phyloP scores from a whole-genome alignment of 2,888 invertebrate species.

The Mylabris sibirica region DNA sequence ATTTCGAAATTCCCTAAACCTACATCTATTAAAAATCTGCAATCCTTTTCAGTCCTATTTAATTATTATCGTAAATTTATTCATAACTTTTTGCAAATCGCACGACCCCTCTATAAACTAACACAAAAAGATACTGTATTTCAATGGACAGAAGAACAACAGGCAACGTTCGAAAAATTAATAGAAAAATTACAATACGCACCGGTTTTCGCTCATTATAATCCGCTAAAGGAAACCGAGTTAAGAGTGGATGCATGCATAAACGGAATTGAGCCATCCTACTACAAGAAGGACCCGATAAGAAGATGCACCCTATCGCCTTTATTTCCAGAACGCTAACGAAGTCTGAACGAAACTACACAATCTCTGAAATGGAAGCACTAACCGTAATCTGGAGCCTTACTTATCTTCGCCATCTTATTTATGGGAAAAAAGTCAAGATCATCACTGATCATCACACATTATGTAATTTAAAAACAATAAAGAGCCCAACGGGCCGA shows the following conservation, averaged over 20 bases:
- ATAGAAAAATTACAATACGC: too few relatives aligned
- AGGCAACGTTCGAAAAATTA: too few relatives aligned
- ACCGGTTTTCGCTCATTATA: too few relatives aligned
- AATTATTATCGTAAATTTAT: conserved; percentile 30
- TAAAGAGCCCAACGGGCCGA: conserved; percentile 24
- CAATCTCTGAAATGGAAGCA: conserved; percentile 29
- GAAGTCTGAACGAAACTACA: conserved; percentile 29
- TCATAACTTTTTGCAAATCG: conserved; percentile 21
- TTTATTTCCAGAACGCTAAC: conserved; percentile 21
- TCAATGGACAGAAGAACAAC: conserved; percentile 21
- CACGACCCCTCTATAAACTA: conserved; percentile 23
- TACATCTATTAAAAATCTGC: conserved; percentile 24
- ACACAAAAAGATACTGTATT: conserved; percentile 22
- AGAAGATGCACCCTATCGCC: background rate
- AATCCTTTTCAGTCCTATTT: conserved; percentile 29
- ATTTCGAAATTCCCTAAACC: conserved; percentile 31
- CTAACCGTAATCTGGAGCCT: conserved; percentile 19
- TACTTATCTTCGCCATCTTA: conserved; percentile 15
- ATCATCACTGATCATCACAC: conserved; percentile 28
- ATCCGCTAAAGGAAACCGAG: too few relatives aligned
- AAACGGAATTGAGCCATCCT: conserved; percentile 16
- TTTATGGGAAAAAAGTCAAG: conserved; percentile 14
- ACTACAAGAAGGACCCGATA: background rate
- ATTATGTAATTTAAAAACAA: conserved; percentile 21
- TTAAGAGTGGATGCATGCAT: conserved; percentile 24